Evolutionary conservation across 2,113 vertebrate species (phyloP).

Genomic region (Mobula birostris): DNA sequence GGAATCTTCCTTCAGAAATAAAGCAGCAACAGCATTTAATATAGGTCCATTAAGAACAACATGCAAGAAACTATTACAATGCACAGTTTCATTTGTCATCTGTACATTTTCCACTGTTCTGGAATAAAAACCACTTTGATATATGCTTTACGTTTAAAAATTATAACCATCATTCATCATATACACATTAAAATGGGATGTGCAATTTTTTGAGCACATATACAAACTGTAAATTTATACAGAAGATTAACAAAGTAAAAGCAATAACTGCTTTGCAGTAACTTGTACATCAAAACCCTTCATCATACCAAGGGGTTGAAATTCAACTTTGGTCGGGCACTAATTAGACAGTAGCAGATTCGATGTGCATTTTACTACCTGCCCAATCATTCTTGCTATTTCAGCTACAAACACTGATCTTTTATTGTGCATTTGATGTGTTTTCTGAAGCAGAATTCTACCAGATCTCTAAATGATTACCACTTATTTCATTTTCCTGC

Average conservation of each 20-base stretch:
- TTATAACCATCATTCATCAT: not conserved
- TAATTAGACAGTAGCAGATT: not conserved
- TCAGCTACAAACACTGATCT: not conserved
- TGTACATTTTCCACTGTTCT: constrained; percentile 9
- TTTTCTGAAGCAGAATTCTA: not conserved
- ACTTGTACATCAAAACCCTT: not conserved
- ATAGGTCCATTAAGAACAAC: not conserved
- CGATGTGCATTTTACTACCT: not conserved
- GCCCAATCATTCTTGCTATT: not conserved
- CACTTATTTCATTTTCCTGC: not conserved
- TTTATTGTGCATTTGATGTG: not conserved
- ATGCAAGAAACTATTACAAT: constrained; percentile 28
- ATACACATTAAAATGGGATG: constrained; percentile 39
- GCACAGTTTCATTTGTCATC: constrained; percentile 4
- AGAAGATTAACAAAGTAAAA: constrained; percentile 17
- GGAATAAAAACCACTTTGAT: not conserved
- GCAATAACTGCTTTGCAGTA: constrained; percentile 15
- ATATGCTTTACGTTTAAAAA: not conserved
- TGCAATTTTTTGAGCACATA: constrained; percentile 19
- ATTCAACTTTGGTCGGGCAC: not conserved
- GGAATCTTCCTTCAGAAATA: not conserved
- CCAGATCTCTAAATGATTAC: not conserved
- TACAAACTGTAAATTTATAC: constrained; percentile 29
- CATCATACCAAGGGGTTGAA: not conserved
- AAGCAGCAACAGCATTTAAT: constrained; percentile 21